phyloP scores from a whole-genome alignment of 2,113 vertebrate genomes.

The Micronisus gabar region DNA sequence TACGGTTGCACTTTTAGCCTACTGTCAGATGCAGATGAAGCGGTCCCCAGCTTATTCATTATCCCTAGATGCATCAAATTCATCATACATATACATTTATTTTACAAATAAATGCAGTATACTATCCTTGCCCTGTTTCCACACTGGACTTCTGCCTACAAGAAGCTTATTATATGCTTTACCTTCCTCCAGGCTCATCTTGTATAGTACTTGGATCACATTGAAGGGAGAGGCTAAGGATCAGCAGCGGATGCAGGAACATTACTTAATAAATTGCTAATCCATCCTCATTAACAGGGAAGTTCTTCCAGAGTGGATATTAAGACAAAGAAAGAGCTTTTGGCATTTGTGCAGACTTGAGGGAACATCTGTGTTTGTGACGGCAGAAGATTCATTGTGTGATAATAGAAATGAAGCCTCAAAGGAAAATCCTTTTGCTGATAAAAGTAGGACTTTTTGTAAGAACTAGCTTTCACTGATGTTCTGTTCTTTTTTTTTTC shows the following conservation, averaged over 20 bases:
- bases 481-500: neutral
- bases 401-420: neutral
- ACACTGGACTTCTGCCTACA: neutral
- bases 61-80: no score
- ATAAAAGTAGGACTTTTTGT: neutral
- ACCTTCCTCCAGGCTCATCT: neutral
- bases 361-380: conserved; percentile 28
- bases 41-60: neutral
- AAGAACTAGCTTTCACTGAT: neutral
- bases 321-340: conserved; percentile 5
- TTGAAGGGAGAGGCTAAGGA: neutral
- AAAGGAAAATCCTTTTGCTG: neutral
- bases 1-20: neutral
- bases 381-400: neutral
- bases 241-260: neutral
- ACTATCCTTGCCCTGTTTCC: neutral
- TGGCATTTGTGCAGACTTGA: neutral
- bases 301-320: conserved; percentile 12
- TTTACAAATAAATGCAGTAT: neutral
- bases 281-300: neutral
- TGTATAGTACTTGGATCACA: neutral
- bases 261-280: neutral
- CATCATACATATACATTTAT: rapidly evolving
- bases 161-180: neutral
- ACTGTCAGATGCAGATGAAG: neutral